Evolutionary conservation across 2,888 invertebrate genomes (phyloP).

Genomic region (Miltochrista miniata): DNA sequence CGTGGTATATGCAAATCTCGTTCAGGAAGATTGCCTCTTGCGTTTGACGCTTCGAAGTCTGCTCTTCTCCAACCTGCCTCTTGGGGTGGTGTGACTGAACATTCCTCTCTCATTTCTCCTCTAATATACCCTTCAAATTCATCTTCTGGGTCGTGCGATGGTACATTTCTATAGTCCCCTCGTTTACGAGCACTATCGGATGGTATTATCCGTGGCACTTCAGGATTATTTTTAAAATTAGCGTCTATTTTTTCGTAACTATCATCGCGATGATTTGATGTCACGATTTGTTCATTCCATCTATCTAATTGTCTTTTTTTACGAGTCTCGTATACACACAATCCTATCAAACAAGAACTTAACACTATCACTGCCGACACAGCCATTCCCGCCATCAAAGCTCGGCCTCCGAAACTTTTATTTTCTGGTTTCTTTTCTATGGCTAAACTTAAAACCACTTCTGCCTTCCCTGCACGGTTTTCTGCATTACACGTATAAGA

Average conservation of each 20-base stretch:
- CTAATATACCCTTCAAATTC: conserved; percentile 78
- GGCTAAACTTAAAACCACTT: conserved; percentile 88
- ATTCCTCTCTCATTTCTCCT: conserved; percentile 55
- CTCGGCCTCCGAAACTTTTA: conserved; percentile 83
- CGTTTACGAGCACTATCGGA: conserved; percentile 79
- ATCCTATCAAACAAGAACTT: conserved; percentile 86
- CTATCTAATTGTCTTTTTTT: conserved; percentile 83
- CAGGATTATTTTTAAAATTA: conserved; percentile 80
- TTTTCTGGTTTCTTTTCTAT: conserved; percentile 87
- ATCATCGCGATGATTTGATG: conserved; percentile 79
- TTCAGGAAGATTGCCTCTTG: conserved; percentile 55
- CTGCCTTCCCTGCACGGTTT: conserved; percentile 90
- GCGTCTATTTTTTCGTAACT: conserved; percentile 92
- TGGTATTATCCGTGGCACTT: conserved; percentile 61
- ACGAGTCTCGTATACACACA: conserved; percentile 86
- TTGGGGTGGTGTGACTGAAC: conserved; percentile 57
- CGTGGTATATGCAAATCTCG: conserved; percentile 87
- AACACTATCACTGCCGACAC: conserved; percentile 87
- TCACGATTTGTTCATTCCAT: conserved; percentile 80
- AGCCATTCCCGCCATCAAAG: conserved; percentile 86
- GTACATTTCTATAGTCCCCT: conserved; percentile 89
- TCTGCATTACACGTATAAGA: conserved; percentile 91
- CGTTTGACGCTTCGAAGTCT: conserved; percentile 53
- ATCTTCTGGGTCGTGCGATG: conserved; percentile 87
- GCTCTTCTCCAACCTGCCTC: conserved; percentile 61